phyloP scores from a whole-genome alignment of 2,113 vertebrate species.

The Mobula hypostoma region DNA sequence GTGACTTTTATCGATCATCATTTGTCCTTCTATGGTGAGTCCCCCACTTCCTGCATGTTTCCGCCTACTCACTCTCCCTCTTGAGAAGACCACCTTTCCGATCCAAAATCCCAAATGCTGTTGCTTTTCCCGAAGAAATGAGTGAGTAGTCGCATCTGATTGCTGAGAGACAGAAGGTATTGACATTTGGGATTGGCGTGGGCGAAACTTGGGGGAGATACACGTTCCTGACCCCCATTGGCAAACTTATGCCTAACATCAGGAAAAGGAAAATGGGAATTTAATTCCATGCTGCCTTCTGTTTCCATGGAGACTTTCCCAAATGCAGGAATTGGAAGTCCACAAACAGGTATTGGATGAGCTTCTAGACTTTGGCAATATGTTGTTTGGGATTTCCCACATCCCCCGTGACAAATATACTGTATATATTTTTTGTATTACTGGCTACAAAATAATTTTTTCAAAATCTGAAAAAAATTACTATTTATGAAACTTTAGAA shows the following conservation, averaged over 20 bases:
- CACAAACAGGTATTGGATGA: neutral
- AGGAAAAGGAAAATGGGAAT: neutral
- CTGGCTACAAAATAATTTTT: conserved; percentile 19
- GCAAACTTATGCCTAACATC: neutral
- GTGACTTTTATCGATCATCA: neutral
- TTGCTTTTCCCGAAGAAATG: neutral
- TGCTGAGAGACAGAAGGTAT: no score
- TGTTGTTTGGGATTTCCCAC: neutral
- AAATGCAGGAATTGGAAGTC: no score
- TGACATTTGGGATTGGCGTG: neutral
- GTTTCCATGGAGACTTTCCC: neutral
- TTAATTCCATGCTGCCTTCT: no score
- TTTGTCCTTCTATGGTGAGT: no score
- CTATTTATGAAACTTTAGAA: conserved; percentile 30
- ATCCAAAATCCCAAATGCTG: neutral
- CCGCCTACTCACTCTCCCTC: neutral
- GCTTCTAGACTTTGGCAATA: neutral
- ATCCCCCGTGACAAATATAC: conserved; percentile 5
- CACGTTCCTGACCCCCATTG: no score
- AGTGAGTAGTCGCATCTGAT: neutral
- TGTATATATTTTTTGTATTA: conserved; percentile 16
- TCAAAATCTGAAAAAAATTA: conserved; percentile 5
- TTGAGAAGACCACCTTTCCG: neutral
- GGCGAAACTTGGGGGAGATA: neutral
- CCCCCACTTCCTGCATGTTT: neutral